Conservation (phyloP, 2,888 invertebrate species). For the Cantharis flavilabris region DNA sequence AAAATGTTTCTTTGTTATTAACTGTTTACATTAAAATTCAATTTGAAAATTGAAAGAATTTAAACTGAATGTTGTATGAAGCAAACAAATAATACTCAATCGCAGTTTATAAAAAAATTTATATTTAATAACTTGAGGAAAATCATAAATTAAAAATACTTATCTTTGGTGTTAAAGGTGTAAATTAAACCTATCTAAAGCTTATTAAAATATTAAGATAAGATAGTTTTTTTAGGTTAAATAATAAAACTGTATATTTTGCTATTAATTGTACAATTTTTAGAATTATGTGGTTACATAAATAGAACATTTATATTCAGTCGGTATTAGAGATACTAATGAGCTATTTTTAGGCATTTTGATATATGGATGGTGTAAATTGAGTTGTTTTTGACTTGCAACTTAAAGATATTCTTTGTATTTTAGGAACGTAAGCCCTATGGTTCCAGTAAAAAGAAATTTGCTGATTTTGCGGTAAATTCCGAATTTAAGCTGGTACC, state of each 20-base stretch:
- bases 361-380: not conserved
- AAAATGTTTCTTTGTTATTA: too few relatives aligned
- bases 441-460: not conserved
- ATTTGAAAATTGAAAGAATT: too few relatives aligned
- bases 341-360: conserved; percentile 18
- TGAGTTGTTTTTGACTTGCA: not conserved
- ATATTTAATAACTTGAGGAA: not conserved
- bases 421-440: not conserved
- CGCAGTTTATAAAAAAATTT: not conserved
- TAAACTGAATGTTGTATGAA: not conserved
- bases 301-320: not conserved
- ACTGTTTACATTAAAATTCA: too few relatives aligned
- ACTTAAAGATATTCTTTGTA: not conserved
- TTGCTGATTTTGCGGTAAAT: conserved; percentile 24
- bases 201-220: not conserved
- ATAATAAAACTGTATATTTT: not conserved
- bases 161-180: not conserved
- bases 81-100: not conserved
- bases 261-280: not conserved
- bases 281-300: not conserved
- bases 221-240: not conserved
- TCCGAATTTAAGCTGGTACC: conserved; percentile 23
- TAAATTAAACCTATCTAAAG: not conserved
- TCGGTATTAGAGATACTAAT: not conserved
- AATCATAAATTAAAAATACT: not conserved